Base-by-base conservation (phyloP, 2,797 vertebrate genomes). In the Cirrhinus mrigala region DNA sequence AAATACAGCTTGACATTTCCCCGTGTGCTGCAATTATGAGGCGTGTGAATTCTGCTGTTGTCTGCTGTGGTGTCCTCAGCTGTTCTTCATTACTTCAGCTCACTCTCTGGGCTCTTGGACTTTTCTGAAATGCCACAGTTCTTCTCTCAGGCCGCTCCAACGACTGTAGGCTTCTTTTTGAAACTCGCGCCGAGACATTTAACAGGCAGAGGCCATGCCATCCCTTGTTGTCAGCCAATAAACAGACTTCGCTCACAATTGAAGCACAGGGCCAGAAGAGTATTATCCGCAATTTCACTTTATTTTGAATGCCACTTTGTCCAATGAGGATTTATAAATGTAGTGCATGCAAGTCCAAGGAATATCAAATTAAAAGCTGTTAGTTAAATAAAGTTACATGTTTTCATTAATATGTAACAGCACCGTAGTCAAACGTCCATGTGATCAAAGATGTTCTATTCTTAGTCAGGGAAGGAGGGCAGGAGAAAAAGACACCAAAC, bases 261-360 rank as follows among this genome's bases (percentile, higher is more conserved):
- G 94, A 94, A 93, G 87, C 86, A 90, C 69, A 87, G 94, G 94
- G 92, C 56, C 94, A 95, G 94, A 92, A 93, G 91, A 93, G 91
- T 58, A 83, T 85, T 93, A 94, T 94, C 93, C 92, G 93, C 93
- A 93, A 93, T 84, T 94, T 94, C 91, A 95, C 92, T 96, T 96
- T 96, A 96, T 96, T 96, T 94, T 93, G 89, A 93, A 92, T 64
- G 93, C 92, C 93, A 94, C 85, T 93, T 94, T 90, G 89, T 86
- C 83, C 83, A 88, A 64, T 80, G 52, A 50, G 87, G n/a, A 75
- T 86, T 82, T 58, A 84, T 91, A 91, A 88, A 90, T 91, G 90
- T 90, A 94, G 90, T 88, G 92, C 92, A 93, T 94, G 93, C 90
- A 94, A 90, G 90, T 89, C 88, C 93, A 91, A 75, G 4, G 24